Evolutionary conservation across 2,797 vertebrate species (phyloP).

Genomic region (Rhinatrema bivittatum): DNA sequence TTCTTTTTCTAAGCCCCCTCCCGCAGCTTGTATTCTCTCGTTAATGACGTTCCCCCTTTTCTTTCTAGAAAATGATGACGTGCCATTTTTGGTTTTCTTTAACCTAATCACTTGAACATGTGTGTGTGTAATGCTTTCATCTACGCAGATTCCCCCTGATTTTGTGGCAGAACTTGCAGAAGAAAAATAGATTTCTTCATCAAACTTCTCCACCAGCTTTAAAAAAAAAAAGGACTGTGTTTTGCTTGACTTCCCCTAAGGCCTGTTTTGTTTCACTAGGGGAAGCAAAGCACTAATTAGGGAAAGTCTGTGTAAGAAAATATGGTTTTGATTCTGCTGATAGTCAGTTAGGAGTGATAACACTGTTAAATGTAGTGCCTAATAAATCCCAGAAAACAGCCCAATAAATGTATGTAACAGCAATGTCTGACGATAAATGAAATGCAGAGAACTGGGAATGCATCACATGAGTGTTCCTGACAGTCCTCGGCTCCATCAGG

Average conservation of each 20-base stretch:
- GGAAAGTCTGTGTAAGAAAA: slow-evolving; percentile 62
- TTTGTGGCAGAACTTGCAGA: too few species aligned
- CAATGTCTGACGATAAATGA: slow-evolving; percentile 76
- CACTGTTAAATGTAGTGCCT: slow-evolving; percentile 68
- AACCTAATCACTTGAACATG: too few species aligned
- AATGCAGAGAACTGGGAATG: slow-evolving; percentile 68
- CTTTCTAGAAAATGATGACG: too few species aligned
- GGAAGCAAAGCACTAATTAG: slow-evolving; percentile 67
- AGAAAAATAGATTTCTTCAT: too few species aligned
- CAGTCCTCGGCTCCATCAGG: slow-evolving; percentile 61
- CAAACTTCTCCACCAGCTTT: too few species aligned
- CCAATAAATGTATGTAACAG: slow-evolving; percentile 74
- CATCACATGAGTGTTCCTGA: slow-evolving; percentile 68
- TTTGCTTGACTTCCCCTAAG: slow-evolving; percentile 29
- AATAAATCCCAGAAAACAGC: slow-evolving; percentile 75
- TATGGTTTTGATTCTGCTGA: slow-evolving; percentile 69
- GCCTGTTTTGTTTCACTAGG: slow-evolving; percentile 59
- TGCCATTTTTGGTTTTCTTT: too few species aligned
- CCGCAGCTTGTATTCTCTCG: too few species aligned
- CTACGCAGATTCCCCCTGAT: too few species aligned
- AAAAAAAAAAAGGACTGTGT: slow-evolving; percentile 8
- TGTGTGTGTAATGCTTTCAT: too few species aligned
- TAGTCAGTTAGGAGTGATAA: slow-evolving; percentile 73
- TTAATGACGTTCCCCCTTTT: too few species aligned
- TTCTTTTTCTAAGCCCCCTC: too few species aligned